Conservation (phyloP, 2,797 vertebrate species). For the Cygnus olor region DNA sequence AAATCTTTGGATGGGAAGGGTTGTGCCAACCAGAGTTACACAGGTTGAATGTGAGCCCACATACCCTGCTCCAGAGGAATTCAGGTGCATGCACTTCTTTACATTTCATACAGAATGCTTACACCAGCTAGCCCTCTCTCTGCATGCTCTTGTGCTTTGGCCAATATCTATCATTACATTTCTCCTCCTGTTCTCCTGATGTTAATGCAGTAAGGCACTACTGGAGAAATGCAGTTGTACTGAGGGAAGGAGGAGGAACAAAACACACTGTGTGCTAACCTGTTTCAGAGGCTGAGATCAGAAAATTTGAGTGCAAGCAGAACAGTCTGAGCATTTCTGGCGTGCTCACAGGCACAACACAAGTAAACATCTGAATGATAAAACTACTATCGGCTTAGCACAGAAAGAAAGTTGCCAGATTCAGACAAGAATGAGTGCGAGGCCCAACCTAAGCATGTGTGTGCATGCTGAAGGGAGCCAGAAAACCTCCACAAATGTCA, state of each 20-base stretch:
- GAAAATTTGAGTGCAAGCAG: background rate
- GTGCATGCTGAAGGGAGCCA: constrained; percentile 48
- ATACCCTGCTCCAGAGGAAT: background rate
- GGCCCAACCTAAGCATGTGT: constrained; percentile 23
- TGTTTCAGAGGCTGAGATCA: constrained; percentile 7
- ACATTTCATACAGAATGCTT: background rate
- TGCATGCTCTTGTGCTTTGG: background rate
- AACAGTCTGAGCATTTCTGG: constrained; percentile 48
- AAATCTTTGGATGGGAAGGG: background rate
- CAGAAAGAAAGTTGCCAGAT: constrained; percentile 27
- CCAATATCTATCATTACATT: background rate
- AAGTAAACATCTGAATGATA: constrained; percentile 64
- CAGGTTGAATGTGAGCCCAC: background rate
- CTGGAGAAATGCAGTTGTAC: background rate
- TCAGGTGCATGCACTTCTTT: background rate
- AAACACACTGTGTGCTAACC: background rate
- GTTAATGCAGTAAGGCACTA: background rate
- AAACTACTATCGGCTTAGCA: constrained; percentile 46
- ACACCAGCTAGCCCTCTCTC: background rate
- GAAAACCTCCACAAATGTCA: constrained; percentile 52
- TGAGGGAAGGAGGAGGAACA: background rate
- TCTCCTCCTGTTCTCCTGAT: background rate
- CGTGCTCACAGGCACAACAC: constrained; percentile 38
- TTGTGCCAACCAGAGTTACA: background rate
- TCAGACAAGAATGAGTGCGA: constrained; percentile 15